Conservation (phyloP, 2,797 vertebrate species). For the Astyanax mexicanus region DNA sequence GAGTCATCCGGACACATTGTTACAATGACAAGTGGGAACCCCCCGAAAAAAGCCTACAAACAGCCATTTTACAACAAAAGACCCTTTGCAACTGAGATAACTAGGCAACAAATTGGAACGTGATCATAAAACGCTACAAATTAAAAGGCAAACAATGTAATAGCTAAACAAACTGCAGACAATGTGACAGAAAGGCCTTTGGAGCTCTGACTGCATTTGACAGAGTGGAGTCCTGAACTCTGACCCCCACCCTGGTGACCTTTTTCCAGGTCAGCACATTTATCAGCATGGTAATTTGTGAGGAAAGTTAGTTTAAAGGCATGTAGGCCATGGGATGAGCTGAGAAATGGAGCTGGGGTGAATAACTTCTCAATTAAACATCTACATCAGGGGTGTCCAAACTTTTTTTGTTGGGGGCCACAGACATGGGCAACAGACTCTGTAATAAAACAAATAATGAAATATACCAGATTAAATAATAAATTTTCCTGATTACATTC, state of each 20-base stretch:
- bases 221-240: conserved; percentile 51
- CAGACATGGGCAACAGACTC: too few species aligned
- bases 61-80: conserved; percentile 22
- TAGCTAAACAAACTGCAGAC: conserved; percentile 17
- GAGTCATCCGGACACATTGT: conserved; percentile 47
- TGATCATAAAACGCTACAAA: conserved; percentile 39
- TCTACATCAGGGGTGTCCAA: too few species aligned
- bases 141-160: conserved; percentile 38
- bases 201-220: conserved; percentile 27
- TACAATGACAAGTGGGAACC: conserved; percentile 26
- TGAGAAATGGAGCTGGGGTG: conserved; percentile 4
- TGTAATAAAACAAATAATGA: too few species aligned
- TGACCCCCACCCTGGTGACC: conserved; percentile 14
- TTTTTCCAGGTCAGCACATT: conserved; percentile 51
- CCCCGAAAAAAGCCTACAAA: conserved; percentile 18
- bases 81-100: conserved; percentile 11
- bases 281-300: conserved; percentile 37
- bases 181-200: conserved; percentile 14
- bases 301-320: not conserved
- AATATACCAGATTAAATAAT: too few species aligned
- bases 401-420: too few species aligned
- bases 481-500: too few species aligned
- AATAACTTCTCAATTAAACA: not conserved
- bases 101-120: conserved; percentile 49
- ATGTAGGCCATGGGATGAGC: not conserved